Conservation (phyloP, 2,888 invertebrate species). For the Plagodis pulveraria region DNA sequence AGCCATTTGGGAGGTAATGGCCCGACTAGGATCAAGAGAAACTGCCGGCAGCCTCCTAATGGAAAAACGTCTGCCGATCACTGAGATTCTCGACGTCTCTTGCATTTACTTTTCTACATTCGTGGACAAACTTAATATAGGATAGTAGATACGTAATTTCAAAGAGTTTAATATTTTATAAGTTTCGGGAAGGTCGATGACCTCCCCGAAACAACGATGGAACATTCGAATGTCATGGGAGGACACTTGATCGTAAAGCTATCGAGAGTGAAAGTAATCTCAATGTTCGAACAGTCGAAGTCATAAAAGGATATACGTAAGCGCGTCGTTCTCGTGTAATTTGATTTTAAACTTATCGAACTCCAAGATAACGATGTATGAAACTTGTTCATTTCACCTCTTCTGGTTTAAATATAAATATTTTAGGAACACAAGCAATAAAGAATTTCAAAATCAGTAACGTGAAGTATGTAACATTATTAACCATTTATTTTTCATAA, state of each 20-base stretch:
- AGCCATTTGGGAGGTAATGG: conserved; percentile 69
- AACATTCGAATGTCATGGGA: conserved; percentile 3
- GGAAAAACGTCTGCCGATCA: conserved; percentile 64
- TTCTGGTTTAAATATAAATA: too few species aligned
- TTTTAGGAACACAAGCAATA: too few species aligned
- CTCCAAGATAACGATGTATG: too few species aligned
- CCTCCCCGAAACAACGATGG: too few species aligned
- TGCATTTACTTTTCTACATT: conserved; percentile 9
- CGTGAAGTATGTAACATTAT: too few species aligned
- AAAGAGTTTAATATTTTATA: background rate
- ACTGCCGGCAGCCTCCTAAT: conserved; percentile 58
- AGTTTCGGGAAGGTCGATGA: background rate
- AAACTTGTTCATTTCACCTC: too few species aligned
- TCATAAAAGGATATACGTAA: background rate
- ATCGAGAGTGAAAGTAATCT: background rate
- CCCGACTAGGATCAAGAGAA: conserved; percentile 38
- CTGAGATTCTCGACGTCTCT: conserved; percentile 44
- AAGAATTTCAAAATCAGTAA: too few species aligned
- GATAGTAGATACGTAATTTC: background rate
- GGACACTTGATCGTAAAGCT: background rate
- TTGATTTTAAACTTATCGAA: too few species aligned
- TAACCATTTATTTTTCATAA: too few species aligned
- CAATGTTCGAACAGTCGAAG: background rate
- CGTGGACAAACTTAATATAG: conserved; percentile 16
- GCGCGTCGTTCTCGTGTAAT: too few species aligned